Base-by-base conservation (phyloP, 2,113 vertebrate genomes). In the Xyrauchen texanus region DNA sequence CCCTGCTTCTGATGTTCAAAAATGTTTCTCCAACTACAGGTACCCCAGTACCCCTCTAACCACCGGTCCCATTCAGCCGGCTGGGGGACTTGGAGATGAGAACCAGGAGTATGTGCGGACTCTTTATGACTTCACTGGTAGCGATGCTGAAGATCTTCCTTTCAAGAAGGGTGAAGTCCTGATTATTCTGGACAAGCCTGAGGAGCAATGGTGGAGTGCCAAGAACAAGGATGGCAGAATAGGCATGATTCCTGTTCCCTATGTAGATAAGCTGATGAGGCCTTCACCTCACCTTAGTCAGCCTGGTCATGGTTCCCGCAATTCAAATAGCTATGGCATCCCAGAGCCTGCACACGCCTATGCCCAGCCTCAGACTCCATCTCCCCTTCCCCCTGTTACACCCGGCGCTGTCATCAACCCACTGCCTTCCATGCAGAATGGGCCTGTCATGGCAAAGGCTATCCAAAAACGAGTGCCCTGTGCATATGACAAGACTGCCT, bases 141-240 rank as follows among this genome's bases (percentile, higher is more conserved):
- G 96, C 0, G 98, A 99, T 69, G 96, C 96, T 0, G 98, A 99
- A 91, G 98, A 99, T 88, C 94, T 99, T 74, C 96, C 97, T 5
- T 99, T 99, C 87, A 98, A 97, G 88, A 98, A 96, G 85, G 96
- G 98, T 0, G 98, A 99, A 89, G 89, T 99, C 79, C 92, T 99
- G 55, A 93, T 94, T 13, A 98, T 99, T 79, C 85, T 99, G 57
- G 98, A 99, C 86, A 99, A 99, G 87, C 97, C 98, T 0, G 97
- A 99, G 91, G 98, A 99, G 91, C 98, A 99, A 90, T 99, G 98
- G 98, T 99, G 98, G 98, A 99, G 97, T 0, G 98, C 98, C 88
- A 95, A 97, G 79, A 99, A 94, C 89, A 99, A 97, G 89, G 97
- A 98, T 7, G 98, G 98, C 76, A 94, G 95, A 3, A 84, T 93